Conservation (phyloP, 1,140 invertebrate species). For the Drosophila neocordata region DNA sequence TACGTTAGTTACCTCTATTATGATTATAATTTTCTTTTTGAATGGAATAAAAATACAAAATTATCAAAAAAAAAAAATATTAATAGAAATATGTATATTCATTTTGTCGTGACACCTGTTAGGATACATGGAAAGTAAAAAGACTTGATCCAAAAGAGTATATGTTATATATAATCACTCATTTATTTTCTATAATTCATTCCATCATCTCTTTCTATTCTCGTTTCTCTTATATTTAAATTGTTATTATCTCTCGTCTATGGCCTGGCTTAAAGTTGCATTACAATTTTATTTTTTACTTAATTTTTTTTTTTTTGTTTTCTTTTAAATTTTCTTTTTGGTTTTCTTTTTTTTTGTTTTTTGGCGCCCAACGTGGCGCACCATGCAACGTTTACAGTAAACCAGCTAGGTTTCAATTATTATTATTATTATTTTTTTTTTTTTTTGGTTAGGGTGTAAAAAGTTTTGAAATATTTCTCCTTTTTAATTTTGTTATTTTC, state of each 20-base stretch:
- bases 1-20: slow-evolving; percentile 9
- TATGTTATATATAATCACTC: slow-evolving; percentile 75
- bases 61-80: not conserved
- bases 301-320: slow-evolving; percentile 10
- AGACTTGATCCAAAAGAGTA: not conserved
- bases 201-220: not conserved
- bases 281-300: slow-evolving; percentile 27
- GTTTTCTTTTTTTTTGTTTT: slow-evolving; percentile 14
- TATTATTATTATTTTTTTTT: slow-evolving; percentile 20
- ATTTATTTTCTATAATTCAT: slow-evolving; percentile 65
- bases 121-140: not conserved
- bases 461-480: slow-evolving; percentile 52
- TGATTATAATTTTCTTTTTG: slow-evolving; percentile 10
- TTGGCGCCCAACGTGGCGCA: slow-evolving; percentile 6
- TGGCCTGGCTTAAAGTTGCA: slow-evolving; percentile 23
- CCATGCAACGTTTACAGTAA: slow-evolving; percentile 2
- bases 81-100: too few species aligned
- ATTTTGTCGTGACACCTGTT: too few species aligned
- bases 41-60: slow-evolving; percentile 3
- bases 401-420: slow-evolving; percentile 5
- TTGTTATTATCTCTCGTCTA: slow-evolving; percentile 49
- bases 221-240: slow-evolving; percentile 30
- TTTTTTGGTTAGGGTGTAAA: slow-evolving; percentile 69
- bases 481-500: slow-evolving; percentile 4
- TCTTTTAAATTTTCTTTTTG: not conserved